Evolutionary conservation across 2,888 invertebrate genomes (phyloP).

Genomic region (Drosophila sordidapex): DNA sequence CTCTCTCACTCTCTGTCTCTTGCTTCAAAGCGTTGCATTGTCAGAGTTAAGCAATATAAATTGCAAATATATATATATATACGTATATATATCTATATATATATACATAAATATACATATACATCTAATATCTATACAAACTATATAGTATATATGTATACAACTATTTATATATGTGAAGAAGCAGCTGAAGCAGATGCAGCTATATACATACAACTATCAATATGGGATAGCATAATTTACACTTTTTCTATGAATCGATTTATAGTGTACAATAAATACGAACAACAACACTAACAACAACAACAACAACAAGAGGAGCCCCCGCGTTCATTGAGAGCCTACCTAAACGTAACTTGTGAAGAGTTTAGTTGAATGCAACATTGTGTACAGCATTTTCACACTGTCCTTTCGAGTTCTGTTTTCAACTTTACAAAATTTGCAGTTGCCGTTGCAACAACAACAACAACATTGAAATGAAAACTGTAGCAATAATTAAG

Average conservation of each 20-base stretch:
- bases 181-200: constrained; percentile 40
- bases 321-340: constrained; percentile 45
- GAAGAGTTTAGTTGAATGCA: constrained; percentile 49
- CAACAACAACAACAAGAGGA: constrained; percentile 44
- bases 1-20: constrained; percentile 64
- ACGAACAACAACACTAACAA: constrained; percentile 36
- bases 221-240: constrained; percentile 76
- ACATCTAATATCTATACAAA: constrained; percentile 71
- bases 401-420: constrained; percentile 48
- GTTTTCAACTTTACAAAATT: constrained; percentile 48
- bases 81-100: constrained; percentile 31
- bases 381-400: constrained; percentile 58
- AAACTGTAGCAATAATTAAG: constrained; percentile 39
- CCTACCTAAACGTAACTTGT: constrained; percentile 42
- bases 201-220: constrained; percentile 66
- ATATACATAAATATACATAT: constrained; percentile 51
- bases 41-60: constrained; percentile 74
- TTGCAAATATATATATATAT: constrained; percentile 65
- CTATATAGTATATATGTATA: constrained; percentile 70
- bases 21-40: constrained; percentile 77
- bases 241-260: constrained; percentile 80
- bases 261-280: constrained; percentile 75
- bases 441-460: constrained; percentile 68
- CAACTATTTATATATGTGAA: constrained; percentile 68
- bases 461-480: constrained; percentile 32